Conservation (phyloP, 2,113 vertebrate species). For the Gasterosteus nipponicus region DNA sequence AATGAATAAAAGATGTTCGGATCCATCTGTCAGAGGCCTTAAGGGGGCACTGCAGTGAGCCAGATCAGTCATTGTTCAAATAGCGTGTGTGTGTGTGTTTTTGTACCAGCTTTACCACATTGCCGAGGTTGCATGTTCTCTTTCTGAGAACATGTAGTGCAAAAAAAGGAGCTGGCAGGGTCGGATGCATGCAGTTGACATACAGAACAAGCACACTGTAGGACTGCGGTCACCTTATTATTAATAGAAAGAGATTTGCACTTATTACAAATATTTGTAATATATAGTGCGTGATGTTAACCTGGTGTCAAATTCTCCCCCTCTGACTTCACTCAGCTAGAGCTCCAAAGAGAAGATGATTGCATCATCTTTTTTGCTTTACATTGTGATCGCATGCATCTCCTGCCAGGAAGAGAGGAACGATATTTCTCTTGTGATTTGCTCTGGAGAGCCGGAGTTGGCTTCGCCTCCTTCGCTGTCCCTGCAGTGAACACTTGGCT, state of each 20-base stretch:
- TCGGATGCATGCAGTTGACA: conserved; percentile 25
- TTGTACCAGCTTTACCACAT: background rate
- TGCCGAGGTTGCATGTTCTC: background rate
- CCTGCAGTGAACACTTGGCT: conserved; percentile 67
- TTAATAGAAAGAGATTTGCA: background rate
- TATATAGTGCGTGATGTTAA: background rate
- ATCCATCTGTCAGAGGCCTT: background rate
- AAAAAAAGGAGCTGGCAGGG: background rate
- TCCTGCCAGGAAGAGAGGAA: conserved; percentile 30
- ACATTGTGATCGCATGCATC: conserved; percentile 21
- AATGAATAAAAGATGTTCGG: too few species aligned
- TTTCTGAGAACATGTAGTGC: background rate
- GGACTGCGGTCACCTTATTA: conserved; percentile 16
- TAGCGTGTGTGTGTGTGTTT: background rate
- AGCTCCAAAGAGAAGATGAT: conserved; percentile 4
- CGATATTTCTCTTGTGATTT: conserved; percentile 16
- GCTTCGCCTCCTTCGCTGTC: conserved; percentile 31
- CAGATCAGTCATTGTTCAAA: background rate
- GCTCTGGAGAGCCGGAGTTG: conserved; percentile 14
- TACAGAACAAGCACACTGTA: conserved; percentile 19
- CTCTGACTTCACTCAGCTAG: background rate
- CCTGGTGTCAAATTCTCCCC: background rate
- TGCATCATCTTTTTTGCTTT: background rate
- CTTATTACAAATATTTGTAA: background rate
- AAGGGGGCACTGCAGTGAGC: conserved; percentile 1